Base-by-base conservation (phyloP, 2,113 vertebrate genomes). In the Beaufortia kweichowensis region DNA sequence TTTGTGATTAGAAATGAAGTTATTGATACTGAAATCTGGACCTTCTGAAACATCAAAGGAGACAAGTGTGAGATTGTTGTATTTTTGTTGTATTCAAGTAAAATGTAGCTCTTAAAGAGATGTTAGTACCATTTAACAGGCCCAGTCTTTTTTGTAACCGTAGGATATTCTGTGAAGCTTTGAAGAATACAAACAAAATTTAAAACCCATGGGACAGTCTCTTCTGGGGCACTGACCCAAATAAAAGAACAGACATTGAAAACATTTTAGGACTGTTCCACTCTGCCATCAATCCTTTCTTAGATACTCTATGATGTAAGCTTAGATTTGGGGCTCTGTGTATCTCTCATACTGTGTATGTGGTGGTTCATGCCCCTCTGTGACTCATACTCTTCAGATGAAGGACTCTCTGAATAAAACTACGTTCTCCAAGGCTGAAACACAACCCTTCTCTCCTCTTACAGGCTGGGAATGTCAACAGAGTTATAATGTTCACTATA, bases 361-460 rank as follows among this genome's bases (percentile, higher is more conserved):
- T 59, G 33, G 12, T 35, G 23, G 60, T 76, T 77, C 61, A 71
- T 71, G 66, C 60, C 66, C 67, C 67, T 81, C 23, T 57, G 64
- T 81, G 79, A 81, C 67, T 81, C 79, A 72, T 57, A 26, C 53
- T 81, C 60, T 66, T 72, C 41, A 76, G 39, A 59, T 76, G 60
- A 81, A 81, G 79, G 79, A 81, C 66, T 81, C 65, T 19, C n/a
- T 48, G 79, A 81, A 66, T 70, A 77, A 77, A 77, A 50, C 75
- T 59, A 23, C 29, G 2, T 43, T 53, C 60, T 67, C 67, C 9
- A 69, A 72, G 74, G 66, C 60, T 46, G 19, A 29, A 57, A 29
- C 26, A 2, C 67, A 66, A 66, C 53, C 60, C 56, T 56, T 72
- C 50, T 33, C 56, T 57, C 66, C 61, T 65, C 73, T 65, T 61